phyloP scores from a whole-genome alignment of 2,888 invertebrate species.

The Petrophora chlorosata region DNA sequence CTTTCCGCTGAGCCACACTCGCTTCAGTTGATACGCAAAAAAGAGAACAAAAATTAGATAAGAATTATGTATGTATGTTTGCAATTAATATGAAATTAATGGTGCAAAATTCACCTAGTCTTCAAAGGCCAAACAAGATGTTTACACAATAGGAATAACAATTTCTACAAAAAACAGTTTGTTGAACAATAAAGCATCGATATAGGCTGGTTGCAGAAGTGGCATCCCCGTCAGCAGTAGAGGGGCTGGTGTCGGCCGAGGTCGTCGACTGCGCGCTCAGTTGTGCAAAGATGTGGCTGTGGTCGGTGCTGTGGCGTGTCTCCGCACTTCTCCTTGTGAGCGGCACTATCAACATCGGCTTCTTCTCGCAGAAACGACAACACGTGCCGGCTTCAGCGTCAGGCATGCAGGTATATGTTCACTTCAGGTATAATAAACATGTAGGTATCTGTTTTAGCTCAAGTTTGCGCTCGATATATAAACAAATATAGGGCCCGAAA shows the following conservation, averaged over 20 bases:
- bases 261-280: conserved; percentile 36
- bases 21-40: no score
- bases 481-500: no score
- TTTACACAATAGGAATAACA: no score
- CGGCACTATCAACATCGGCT: conserved; percentile 53
- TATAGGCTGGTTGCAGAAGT: conserved; percentile 2
- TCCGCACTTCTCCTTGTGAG: conserved; percentile 47
- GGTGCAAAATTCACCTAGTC: no score
- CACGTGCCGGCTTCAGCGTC: conserved; percentile 36
- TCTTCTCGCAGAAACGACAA: conserved; percentile 47
- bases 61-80: no score
- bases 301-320: conserved; percentile 57
- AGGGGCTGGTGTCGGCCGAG: conserved; percentile 24
- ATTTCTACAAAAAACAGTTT: not conserved
- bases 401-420: conserved; percentile 47
- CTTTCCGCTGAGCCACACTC: no score
- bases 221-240: conserved; percentile 19
- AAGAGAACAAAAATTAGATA: no score
- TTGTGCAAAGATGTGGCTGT: conserved; percentile 63
- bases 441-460: not conserved
- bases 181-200: not conserved
- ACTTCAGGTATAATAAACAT: not conserved
- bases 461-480: not conserved
- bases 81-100: no score
- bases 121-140: no score